phyloP scores from a whole-genome alignment of 2,888 invertebrate genomes.

The Ethmia dodecea region DNA sequence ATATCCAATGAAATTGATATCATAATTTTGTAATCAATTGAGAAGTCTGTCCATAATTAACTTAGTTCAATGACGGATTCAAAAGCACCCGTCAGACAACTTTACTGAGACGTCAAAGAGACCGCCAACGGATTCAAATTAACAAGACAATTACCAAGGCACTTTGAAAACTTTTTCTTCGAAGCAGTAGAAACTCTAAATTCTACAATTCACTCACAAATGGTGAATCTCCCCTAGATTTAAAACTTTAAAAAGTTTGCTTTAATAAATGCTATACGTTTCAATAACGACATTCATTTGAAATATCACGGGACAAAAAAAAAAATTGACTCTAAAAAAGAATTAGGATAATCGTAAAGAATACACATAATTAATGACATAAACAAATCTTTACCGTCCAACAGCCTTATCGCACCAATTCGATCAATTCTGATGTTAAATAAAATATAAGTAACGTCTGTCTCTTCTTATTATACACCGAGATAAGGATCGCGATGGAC shows the following conservation, averaged over 20 bases:
- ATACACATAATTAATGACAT: conserved; percentile 60
- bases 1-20: conserved; percentile 54
- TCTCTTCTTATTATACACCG: conserved; percentile 70
- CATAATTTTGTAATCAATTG: conserved; percentile 49
- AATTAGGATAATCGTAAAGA: conserved; percentile 33
- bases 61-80: conserved; percentile 49
- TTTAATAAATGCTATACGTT: neutral
- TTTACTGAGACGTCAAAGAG: conserved; percentile 53
- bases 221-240: neutral
- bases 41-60: conserved; percentile 37
- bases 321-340: conserved; percentile 8
- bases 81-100: conserved; percentile 54
- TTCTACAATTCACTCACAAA: conserved; percentile 33
- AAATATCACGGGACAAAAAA: conserved; percentile 1
- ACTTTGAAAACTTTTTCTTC: conserved; percentile 46
- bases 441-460: conserved; percentile 76
- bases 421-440: conserved; percentile 71
- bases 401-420: conserved; percentile 59
- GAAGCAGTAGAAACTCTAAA: conserved; percentile 45
- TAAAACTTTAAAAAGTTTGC: neutral
- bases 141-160: conserved; percentile 69
- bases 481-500: conserved; percentile 73
- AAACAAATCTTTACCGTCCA: conserved; percentile 62
- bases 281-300: conserved; percentile 1
- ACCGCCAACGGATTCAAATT: conserved; percentile 60